phyloP scores from a whole-genome alignment of 2,797 vertebrate genomes.

The Pelochelys cantorii region DNA sequence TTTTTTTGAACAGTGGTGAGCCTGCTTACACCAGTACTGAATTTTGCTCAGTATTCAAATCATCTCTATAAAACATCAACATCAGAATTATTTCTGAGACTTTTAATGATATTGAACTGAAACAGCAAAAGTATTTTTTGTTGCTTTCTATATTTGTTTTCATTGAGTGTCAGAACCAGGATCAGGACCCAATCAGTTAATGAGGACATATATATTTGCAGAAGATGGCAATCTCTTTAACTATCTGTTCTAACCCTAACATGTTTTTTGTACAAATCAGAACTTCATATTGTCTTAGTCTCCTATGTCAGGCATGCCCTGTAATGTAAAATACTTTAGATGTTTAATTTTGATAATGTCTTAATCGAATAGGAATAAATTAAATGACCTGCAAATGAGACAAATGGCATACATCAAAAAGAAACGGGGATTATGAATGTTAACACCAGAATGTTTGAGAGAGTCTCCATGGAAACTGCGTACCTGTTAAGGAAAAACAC shows the following conservation, averaged over 20 bases:
- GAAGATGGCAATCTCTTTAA: not conserved
- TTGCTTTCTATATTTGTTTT: not conserved
- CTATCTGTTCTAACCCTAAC: not conserved
- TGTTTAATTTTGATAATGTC: not conserved
- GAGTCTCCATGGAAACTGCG: conserved; percentile 47
- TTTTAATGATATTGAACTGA: not conserved
- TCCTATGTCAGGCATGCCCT: not conserved
- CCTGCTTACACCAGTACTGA: not conserved
- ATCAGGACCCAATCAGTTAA: not conserved
- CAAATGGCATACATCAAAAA: not conserved
- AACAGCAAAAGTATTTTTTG: not conserved
- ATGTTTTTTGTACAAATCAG: not conserved
- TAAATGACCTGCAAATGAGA: not conserved
- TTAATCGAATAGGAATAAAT: not conserved
- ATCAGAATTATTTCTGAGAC: not conserved
- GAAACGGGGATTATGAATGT: not conserved
- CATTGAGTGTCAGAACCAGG: not conserved
- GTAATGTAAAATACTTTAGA: not conserved
- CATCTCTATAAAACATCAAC: not conserved
- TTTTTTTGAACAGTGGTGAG: not conserved
- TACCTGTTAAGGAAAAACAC: conserved; percentile 17
- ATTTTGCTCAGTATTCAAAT: not conserved
- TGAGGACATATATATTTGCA: not conserved
- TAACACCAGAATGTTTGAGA: not conserved
- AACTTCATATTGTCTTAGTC: not conserved